A percentile compares a stretch with the other conserved stretches of the same genome.
These are phyloP conservation scores for Macaria notata DNA, from an alignment of 2,888 invertebrate genomes.

Conservation along the genomic window DNA sequence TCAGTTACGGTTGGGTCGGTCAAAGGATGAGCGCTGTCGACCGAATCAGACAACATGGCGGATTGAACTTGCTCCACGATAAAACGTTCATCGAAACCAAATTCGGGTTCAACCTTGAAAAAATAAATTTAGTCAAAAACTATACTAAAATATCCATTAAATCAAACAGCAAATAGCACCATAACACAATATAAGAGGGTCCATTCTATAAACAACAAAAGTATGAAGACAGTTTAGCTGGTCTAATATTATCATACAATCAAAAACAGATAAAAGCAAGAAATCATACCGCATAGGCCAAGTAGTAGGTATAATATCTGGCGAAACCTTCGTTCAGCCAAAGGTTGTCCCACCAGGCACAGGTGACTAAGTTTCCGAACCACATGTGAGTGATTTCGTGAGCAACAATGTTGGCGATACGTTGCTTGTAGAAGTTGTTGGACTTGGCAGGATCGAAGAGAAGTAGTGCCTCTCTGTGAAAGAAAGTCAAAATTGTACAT, in stretches of 20 bases:
- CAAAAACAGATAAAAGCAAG: too few relatives aligned
- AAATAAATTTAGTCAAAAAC: slow-evolving; percentile 2
- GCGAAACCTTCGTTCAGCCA: slow-evolving; percentile 89
- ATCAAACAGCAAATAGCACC: too few relatives aligned
- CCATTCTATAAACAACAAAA: too few relatives aligned
- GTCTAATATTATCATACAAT: too few relatives aligned
- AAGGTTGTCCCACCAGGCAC: slow-evolving; percentile 88
- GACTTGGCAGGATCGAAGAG: slow-evolving; percentile 72
- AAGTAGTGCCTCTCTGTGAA: slow-evolving; percentile 82
- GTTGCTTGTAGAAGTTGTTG: slow-evolving; percentile 83
- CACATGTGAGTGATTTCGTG: slow-evolving; percentile 93
- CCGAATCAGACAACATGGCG: slow-evolving; percentile 83
- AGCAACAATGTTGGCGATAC: slow-evolving; percentile 85
- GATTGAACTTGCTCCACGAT: slow-evolving; percentile 86
- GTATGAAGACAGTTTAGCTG: too few relatives aligned
- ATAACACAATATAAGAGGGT: too few relatives aligned
- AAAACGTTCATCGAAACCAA: slow-evolving; percentile 76
- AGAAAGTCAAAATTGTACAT: neutral
- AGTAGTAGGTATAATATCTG: slow-evolving; percentile 86
- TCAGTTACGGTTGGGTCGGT: slow-evolving; percentile 78
- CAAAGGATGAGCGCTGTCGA: slow-evolving; percentile 81
- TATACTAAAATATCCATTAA: neutral
- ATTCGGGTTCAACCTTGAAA: slow-evolving; percentile 40
- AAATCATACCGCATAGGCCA: slow-evolving; percentile 70
- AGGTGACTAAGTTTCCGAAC: slow-evolving; percentile 90